These are phyloP conservation scores for Girardia tigrina DNA, from an alignment of 2,888 invertebrate species.

Conservation along the genomic window DNA sequence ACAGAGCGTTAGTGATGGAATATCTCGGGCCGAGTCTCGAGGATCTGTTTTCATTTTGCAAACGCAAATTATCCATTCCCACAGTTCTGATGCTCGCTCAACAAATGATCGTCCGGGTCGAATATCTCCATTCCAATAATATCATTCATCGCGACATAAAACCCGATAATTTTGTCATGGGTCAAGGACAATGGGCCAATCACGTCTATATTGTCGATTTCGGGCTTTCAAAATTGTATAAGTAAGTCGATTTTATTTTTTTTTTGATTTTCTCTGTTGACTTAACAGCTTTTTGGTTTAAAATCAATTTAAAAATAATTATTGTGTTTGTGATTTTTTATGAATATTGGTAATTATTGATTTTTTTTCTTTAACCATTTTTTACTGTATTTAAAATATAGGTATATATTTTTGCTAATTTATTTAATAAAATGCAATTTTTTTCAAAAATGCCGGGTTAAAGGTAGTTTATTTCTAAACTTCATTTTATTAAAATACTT, in stretches of 20 bases:
- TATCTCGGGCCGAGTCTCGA: slow-evolving; percentile 89
- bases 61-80: slow-evolving; percentile 94
- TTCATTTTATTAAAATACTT: no score
- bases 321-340: no score
- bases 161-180: slow-evolving; percentile 56
- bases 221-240: slow-evolving; percentile 93
- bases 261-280: no score
- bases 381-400: no score
- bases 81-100: slow-evolving; percentile 98
- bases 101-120: slow-evolving; percentile 67
- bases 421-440: no score
- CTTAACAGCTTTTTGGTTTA: no score
- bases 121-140: slow-evolving; percentile 93
- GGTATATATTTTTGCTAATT: no score
- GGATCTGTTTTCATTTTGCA: slow-evolving; percentile 97
- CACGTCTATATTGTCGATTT: slow-evolving; percentile 68
- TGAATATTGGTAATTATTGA: no score
- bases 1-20: slow-evolving; percentile 91
- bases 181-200: slow-evolving; percentile 50
- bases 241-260: slow-evolving; percentile 46
- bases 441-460: no score
- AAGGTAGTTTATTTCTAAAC: no score
- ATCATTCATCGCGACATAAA: slow-evolving; percentile 85
- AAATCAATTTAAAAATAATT: no score
- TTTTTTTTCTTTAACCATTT: no score